Evolutionary conservation across 2,888 invertebrate genomes (phyloP).

Genomic region (Chloroclysta siterata): DNA sequence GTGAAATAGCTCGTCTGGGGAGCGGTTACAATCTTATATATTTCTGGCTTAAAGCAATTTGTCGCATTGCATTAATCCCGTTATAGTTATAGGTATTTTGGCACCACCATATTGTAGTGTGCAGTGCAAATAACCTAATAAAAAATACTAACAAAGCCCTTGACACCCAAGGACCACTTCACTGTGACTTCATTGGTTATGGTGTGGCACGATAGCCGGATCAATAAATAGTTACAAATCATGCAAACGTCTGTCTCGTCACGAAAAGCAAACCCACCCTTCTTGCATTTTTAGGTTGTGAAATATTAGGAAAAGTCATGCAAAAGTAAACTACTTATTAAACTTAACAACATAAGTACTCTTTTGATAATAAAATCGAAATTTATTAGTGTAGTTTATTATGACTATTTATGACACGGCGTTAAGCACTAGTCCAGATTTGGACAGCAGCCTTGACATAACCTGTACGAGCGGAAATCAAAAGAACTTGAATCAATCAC

Average conservation of each 20-base stretch:
- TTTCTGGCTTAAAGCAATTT: not conserved
- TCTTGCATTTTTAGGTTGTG: no score
- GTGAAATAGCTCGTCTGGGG: not conserved
- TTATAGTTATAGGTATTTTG: not conserved
- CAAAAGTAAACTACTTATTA: no score
- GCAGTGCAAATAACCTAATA: not conserved
- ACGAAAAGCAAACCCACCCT: no score
- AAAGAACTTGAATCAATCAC: no score
- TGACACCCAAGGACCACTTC: no score
- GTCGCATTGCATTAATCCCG: not conserved
- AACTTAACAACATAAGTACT: no score
- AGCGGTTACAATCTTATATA: not conserved
- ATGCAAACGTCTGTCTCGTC: not conserved
- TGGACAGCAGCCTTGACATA: slow-evolving; percentile 2
- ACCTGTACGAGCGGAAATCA: not conserved
- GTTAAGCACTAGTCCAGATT: not conserved
- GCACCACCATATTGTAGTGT: not conserved
- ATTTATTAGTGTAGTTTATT: no score
- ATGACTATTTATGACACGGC: no score
- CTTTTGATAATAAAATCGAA: no score
- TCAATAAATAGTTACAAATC: not conserved
- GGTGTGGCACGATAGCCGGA: not conserved
- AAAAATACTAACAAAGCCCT: not conserved
- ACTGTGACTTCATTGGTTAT: no score
- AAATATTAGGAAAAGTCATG: no score